Percentiles rank a stretch among this genome's conserved stretches.
Evolutionary conservation across 2,113 vertebrate genomes (phyloP).

Genomic region (Thermophis baileyi): DNA sequence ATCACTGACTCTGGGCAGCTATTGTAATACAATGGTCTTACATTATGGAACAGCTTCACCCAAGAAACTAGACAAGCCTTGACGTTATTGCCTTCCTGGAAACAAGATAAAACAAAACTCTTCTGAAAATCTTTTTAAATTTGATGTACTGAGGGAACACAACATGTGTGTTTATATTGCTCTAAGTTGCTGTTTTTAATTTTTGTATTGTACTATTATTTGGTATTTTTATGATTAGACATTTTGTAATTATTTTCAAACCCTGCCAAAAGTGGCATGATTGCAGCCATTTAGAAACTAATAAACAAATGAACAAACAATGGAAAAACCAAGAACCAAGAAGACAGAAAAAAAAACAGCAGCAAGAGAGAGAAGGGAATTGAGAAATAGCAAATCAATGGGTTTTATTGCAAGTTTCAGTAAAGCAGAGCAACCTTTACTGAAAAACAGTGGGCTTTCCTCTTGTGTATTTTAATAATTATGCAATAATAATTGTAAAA

Average conservation of each 20-base stretch:
- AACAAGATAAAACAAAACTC: background rate
- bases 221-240: background rate
- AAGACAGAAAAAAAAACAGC: background rate
- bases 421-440: background rate
- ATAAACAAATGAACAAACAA: background rate
- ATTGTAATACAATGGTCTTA: background rate
- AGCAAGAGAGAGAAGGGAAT: background rate
- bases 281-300: background rate
- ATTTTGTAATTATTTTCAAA: background rate
- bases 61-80: background rate
- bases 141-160: background rate
- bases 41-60: background rate
- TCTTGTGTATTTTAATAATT: background rate
- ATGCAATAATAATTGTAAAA: background rate
- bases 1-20: background rate
- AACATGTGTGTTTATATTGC: background rate
- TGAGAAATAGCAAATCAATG: background rate
- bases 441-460: background rate
- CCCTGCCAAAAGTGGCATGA: background rate
- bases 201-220: background rate
- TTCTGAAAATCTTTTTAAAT: background rate
- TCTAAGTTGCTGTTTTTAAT: background rate
- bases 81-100: background rate
- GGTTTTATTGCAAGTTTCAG: background rate
- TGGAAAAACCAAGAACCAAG: background rate